Evolutionary conservation across 2,113 vertebrate species (phyloP).

Genomic region (Catharus minimus): DNA sequence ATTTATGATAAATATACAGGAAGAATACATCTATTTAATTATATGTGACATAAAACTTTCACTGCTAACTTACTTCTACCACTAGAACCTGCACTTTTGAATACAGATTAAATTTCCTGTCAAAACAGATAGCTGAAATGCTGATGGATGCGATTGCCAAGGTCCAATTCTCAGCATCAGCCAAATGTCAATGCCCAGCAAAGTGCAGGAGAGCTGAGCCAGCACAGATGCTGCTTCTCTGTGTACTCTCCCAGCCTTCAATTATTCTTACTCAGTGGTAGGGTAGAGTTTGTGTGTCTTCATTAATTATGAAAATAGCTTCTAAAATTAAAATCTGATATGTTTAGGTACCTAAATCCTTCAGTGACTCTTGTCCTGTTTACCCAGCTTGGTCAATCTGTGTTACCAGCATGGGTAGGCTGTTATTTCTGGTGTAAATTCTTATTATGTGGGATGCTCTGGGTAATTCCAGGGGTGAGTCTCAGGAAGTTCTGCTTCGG

Average conservation of each 20-base stretch:
- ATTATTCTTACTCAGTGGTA: background rate
- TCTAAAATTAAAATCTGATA: background rate
- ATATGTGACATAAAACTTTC: background rate
- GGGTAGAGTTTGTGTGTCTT: background rate
- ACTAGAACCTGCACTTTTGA: background rate
- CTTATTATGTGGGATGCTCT: background rate
- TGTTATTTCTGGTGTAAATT: background rate
- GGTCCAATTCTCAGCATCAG: background rate
- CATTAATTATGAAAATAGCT: background rate
- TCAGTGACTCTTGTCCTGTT: background rate
- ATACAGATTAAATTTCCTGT: background rate
- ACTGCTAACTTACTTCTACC: background rate
- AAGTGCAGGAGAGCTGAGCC: background rate
- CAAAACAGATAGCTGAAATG: background rate
- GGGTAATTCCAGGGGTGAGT: rapidly evolving
- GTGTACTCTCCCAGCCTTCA: background rate
- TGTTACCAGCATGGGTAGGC: background rate
- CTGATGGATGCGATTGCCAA: background rate
- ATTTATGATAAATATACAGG: background rate
- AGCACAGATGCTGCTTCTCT: background rate
- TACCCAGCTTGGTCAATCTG: background rate
- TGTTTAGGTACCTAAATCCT: background rate
- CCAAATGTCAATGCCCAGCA: background rate
- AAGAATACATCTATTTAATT: background rate
- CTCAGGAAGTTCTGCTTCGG: background rate